Base-by-base conservation (phyloP, 2,113 vertebrate genomes). In the Cinclus mexicanus region DNA sequence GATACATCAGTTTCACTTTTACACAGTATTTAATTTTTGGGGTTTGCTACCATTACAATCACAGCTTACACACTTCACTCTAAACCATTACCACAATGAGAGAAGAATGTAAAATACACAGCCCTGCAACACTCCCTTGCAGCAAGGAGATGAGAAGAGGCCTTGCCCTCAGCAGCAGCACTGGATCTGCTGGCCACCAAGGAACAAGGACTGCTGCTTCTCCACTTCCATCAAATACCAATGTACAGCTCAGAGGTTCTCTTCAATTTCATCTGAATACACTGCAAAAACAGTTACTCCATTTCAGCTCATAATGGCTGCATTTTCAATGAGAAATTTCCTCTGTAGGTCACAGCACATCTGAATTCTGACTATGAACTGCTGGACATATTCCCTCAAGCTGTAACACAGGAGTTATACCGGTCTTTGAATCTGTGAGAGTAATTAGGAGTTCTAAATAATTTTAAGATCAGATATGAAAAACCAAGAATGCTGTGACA, bases 1-100 rank as follows among this genome's bases (percentile, higher is more conserved):
- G 83, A 92, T 81, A 84, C 70, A 85, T 94, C 94, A 95, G 77
- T 69, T 94, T 95, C 87, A 87, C 46, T 94, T 91, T 64, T 65
- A 87, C 72, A 82, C 15, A 75, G 86, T 60, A 82, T 75, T 94
- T 94, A 63, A 94, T 90, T 84, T 84, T 81, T n/a, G 77, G 50
- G 31, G 57, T 87, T 87, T 95, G 81, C 78, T 82, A 84, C 83
- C 11, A 1, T 65, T 89, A 92, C 37, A 49, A 71, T 92, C 80
- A 76, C 69, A 95, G 83, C 7, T 93, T 76, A 93, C 35, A 60
- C 11, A 76, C 37, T 76, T 84, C 53, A 37, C 61, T 87, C 61
- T 41, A 94, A 87, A 42, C 28, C 44, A 47, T 12, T 53, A 71
- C 42, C 26, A 63, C 49, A 82, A 49, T 0, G 12, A 87, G 77